Conservation (phyloP, 2,888 invertebrate genomes). For the Diabrotica balteata region DNA sequence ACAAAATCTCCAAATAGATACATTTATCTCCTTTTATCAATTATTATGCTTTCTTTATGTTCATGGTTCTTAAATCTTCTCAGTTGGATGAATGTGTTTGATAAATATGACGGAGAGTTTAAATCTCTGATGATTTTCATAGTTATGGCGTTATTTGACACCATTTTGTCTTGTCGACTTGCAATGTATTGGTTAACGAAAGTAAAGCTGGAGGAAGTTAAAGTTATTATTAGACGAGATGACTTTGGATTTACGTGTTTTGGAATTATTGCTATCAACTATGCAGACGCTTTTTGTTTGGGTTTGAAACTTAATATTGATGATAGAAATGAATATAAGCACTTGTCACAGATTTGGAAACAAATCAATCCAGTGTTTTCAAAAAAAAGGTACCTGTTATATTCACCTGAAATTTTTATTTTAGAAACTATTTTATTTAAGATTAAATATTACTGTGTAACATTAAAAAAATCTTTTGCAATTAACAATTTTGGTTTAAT, state of each 20-base stretch:
- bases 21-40: neutral
- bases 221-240: conserved; percentile 6
- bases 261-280: conserved; percentile 7
- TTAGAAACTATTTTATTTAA: no score
- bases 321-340: neutral
- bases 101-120: conserved; percentile 11
- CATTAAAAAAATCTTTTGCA: no score
- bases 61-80: conserved; percentile 20
- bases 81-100: conserved; percentile 17
- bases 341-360: neutral
- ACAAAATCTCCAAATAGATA: neutral
- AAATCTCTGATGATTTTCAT: conserved; percentile 26
- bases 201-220: conserved; percentile 8
- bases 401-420: neutral
- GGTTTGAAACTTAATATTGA: neutral
- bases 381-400: neutral
- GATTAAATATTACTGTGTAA: no score
- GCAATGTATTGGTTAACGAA: conserved; percentile 18
- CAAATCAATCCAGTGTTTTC: neutral
- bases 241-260: conserved; percentile 28
- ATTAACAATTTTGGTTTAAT: no score
- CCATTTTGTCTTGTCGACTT: conserved; percentile 17
- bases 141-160: conserved; percentile 18
- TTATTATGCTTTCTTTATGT: neutral
- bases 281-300: neutral